These are phyloP conservation scores for Siniperca obscura DNA, from an alignment of 2,797 vertebrate genomes.

Conservation along the genomic window DNA sequence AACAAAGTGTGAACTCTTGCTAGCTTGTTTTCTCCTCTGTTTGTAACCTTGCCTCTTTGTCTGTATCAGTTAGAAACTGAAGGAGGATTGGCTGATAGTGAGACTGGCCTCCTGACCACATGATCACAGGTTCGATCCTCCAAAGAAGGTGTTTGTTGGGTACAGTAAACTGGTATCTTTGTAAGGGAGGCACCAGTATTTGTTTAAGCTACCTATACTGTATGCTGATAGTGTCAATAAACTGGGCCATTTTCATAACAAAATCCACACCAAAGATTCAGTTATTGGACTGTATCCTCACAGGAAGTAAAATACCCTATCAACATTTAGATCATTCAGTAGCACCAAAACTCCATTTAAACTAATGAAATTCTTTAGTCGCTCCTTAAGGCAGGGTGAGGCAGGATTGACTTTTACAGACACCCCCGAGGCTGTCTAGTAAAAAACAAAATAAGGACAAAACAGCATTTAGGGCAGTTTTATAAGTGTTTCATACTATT, in stretches of 20 bases:
- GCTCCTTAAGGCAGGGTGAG: neutral
- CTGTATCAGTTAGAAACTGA: neutral
- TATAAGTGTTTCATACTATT: neutral
- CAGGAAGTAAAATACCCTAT: conserved; percentile 10
- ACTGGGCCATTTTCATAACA: neutral
- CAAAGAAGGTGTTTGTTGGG: neutral
- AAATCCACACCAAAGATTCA: neutral
- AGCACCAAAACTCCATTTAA: neutral
- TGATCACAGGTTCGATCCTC: conserved; percentile 27
- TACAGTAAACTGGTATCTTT: neutral
- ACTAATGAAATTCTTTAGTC: conserved; percentile 28
- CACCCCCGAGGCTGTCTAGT: neutral
- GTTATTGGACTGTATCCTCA: conserved; percentile 13
- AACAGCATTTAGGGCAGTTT: neutral
- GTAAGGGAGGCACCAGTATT: neutral
- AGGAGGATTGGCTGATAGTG: conserved; percentile 9
- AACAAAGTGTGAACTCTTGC: conserved; percentile 66
- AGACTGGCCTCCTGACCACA: conserved; percentile 10
- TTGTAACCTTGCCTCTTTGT: conserved; percentile 41
- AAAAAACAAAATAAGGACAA: neutral
- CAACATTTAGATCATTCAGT: conserved; percentile 10
- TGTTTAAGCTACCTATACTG: neutral
- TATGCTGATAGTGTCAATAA: neutral
- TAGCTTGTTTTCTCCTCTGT: conserved; percentile 60
- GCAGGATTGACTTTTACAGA: conserved; percentile 1